Conservation (phyloP, 2,797 vertebrate genomes). For the Epinephelus coioides region DNA sequence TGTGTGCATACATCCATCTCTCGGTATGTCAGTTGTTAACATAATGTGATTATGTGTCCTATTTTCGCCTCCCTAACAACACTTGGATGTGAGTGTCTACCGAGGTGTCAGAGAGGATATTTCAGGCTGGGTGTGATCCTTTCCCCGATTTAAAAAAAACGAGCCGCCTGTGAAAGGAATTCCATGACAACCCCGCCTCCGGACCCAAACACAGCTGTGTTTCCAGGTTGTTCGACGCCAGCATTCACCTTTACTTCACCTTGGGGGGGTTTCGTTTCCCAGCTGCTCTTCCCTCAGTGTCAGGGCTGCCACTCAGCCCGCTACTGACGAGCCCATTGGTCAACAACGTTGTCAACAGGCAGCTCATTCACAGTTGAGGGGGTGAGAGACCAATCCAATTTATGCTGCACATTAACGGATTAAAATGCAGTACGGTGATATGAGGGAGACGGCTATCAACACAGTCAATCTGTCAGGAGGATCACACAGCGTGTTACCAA, state of each 20-base stretch:
- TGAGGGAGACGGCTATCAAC: slow-evolving; percentile 58
- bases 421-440: slow-evolving; percentile 68
- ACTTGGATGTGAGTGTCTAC: slow-evolving; percentile 73
- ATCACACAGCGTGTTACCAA: slow-evolving; percentile 64
- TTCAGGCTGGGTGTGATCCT: slow-evolving; percentile 73
- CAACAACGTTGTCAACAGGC: slow-evolving; percentile 41
- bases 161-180: slow-evolving; percentile 64
- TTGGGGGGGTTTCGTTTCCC: slow-evolving; percentile 50
- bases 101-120: slow-evolving; percentile 76
- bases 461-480: slow-evolving; percentile 71
- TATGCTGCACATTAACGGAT: slow-evolving; percentile 70
- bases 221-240: slow-evolving; percentile 36
- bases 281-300: slow-evolving; percentile 49
- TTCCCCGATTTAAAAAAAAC: slow-evolving; percentile 55
- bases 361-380: slow-evolving; percentile 50
- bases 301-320: slow-evolving; percentile 43
- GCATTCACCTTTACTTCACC: slow-evolving; percentile 73
- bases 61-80: slow-evolving; percentile 78
- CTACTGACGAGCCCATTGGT: slow-evolving; percentile 48
- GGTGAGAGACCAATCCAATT: slow-evolving; percentile 70
- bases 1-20: slow-evolving; percentile 30
- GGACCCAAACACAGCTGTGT: slow-evolving; percentile 72
- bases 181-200: slow-evolving; percentile 66
- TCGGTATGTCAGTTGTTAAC: slow-evolving; percentile 72
- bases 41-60: slow-evolving; percentile 78